phyloP scores from a whole-genome alignment of 2,797 vertebrate genomes.

The Mus caroli region DNA sequence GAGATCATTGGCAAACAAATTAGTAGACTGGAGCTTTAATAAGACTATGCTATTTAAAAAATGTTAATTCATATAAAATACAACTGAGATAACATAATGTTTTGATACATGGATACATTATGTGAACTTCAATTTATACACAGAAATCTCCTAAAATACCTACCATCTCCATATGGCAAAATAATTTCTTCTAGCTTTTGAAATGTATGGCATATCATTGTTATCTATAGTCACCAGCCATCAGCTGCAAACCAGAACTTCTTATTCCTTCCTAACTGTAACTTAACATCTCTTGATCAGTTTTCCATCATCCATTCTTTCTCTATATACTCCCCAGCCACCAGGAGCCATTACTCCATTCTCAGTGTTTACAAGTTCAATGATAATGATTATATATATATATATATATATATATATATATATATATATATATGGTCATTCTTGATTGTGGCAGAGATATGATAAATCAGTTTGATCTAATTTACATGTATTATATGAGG shows the following conservation, averaged over 20 bases:
- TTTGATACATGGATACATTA: background rate
- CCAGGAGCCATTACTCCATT: background rate
- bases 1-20: background rate
- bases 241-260: background rate
- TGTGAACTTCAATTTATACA: background rate
- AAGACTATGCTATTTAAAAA: background rate
- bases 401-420: too few relatives aligned
- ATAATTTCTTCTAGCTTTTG: background rate
- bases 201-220: background rate
- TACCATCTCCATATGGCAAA: background rate
- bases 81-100: background rate
- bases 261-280: background rate
- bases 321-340: background rate
- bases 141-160: background rate
- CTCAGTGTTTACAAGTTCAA: background rate
- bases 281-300: background rate
- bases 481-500: background rate
- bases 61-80: background rate
- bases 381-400: background rate
- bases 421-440: too few relatives aligned
- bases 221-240: too few relatives aligned
- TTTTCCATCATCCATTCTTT: background rate
- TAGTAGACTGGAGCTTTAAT: background rate
- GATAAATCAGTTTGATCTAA: background rate
- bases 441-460: background rate